phyloP scores from a whole-genome alignment of 2,888 invertebrate species.

The Andrena trimmerana region DNA sequence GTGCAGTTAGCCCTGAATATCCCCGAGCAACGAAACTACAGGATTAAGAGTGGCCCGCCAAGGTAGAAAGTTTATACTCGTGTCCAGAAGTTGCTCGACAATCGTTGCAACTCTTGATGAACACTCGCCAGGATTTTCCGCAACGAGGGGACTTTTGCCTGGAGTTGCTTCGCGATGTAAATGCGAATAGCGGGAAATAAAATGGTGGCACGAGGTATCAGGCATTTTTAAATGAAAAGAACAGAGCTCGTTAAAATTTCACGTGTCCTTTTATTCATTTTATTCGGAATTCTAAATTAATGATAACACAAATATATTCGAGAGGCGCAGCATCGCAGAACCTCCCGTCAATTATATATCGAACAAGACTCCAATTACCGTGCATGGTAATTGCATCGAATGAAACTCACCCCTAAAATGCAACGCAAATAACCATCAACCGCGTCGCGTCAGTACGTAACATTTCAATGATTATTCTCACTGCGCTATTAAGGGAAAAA shows the following conservation, averaged over 20 bases:
- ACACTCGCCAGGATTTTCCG: slow-evolving; percentile 4
- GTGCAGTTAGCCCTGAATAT: slow-evolving; percentile 1
- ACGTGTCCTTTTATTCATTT: too few species aligned
- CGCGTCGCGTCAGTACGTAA: too few species aligned
- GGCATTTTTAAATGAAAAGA: neutral
- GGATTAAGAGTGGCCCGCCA: neutral
- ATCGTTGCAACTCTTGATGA: slow-evolving; percentile 18
- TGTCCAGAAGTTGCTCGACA: slow-evolving; percentile 12
- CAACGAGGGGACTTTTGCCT: neutral
- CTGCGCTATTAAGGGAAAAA: neutral
- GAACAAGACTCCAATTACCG: too few species aligned
- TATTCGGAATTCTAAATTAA: too few species aligned
- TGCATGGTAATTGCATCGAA: too few species aligned
- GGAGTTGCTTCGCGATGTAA: neutral
- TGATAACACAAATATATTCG: too few species aligned
- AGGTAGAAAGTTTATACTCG: slow-evolving; percentile 9
- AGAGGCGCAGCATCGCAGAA: too few species aligned
- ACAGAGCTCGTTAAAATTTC: too few species aligned
- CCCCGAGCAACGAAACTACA: neutral
- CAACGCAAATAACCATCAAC: too few species aligned
- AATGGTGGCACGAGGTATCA: neutral
- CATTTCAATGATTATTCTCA: too few species aligned
- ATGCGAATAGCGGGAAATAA: neutral
- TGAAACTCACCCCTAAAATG: too few species aligned
- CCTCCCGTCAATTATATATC: too few species aligned